phyloP scores from a whole-genome alignment of 2,113 vertebrate genomes.

The Clarias gariepinus region DNA sequence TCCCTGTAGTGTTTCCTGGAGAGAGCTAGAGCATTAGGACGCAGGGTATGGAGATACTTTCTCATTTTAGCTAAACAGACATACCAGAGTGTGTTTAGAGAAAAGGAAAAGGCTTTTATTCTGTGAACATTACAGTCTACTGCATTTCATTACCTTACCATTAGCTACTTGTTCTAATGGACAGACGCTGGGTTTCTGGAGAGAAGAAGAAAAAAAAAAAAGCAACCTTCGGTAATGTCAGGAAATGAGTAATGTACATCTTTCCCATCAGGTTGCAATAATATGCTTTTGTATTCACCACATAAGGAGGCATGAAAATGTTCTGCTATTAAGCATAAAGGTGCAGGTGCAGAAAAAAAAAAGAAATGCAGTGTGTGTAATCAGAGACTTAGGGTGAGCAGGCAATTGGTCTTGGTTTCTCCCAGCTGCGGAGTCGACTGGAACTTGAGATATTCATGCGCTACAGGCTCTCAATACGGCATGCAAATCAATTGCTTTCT shows the following conservation, averaged over 20 bases:
- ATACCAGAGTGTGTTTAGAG: not conserved
- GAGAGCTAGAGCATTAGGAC: not conserved
- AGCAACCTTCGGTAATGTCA: not conserved
- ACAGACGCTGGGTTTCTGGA: not conserved
- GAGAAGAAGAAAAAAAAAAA: not conserved
- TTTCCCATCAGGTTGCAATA: not conserved
- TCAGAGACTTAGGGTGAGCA: slow-evolving; percentile 12
- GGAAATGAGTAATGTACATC: not conserved
- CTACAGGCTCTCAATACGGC: slow-evolving; percentile 18
- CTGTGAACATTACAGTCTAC: not conserved
- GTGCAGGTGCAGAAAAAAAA: slow-evolving; percentile 1
- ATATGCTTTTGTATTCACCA: slow-evolving; percentile 1
- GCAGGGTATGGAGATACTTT: not conserved
- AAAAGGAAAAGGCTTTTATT: not conserved
- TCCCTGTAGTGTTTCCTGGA: slow-evolving; percentile 9
- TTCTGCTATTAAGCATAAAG: not conserved
- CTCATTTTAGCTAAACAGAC: not conserved
- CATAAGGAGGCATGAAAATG: slow-evolving; percentile 3
- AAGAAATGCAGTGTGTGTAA: slow-evolving; percentile 1
- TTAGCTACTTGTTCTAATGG: slow-evolving; percentile 5
- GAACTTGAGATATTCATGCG: slow-evolving; percentile 13
- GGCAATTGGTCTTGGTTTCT: slow-evolving; percentile 16
- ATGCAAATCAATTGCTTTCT: slow-evolving; percentile 36
- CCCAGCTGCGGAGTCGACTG: slow-evolving; percentile 4
- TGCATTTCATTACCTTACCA: not conserved